Evolutionary conservation across 1,140 invertebrate genomes (phyloP), one percentile per base, ranked within the genome.

Genomic region (Bombus difficillimus): DNA sequence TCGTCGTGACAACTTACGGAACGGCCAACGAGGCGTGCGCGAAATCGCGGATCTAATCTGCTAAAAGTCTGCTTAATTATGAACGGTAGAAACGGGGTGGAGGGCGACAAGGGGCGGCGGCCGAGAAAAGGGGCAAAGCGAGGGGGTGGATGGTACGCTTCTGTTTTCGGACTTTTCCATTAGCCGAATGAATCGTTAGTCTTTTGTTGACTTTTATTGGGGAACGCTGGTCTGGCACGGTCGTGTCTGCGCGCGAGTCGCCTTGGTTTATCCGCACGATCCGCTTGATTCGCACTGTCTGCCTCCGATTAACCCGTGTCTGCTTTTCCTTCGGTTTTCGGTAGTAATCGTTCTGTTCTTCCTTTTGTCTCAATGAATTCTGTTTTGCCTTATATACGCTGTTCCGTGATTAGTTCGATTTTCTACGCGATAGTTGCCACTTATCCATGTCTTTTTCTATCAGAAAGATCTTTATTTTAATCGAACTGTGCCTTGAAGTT

Each of bases 191-290:
- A 95, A 94, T 95, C 95, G 94, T 95, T 95, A 95, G 95, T 95
- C 95, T 95, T 95, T 95, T 95, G 95, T 95, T 95, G 95, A 95
- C 95, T 95, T 95, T 95, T 95, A 95, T 95, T 95, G 93, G 94
- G 92, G 93, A 92, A 93, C 89, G 91, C 84, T 88, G 88, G 85
- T 87, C 87, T 75, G 88, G 34, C 90, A 41, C 53, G 77, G 32
- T 76, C 62, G 81, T 88, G 89, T 89, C 86, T 80, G 87, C 88
- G 82, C 86, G 83, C 76, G 69, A 75, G 34, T 34, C 37, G 34
- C 74, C 71, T 66, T 64, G 69, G 81, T 43, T 74, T 72, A 39
- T 73, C 43, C 43, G 34, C 34, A 64, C 85, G 59, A 76, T 85
- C 68, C 57, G 68, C 69, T 47, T 37, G 43, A 80, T 80, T 80